Percentiles rank a stretch among this genome's conserved stretches.
Evolutionary conservation across 2,797 vertebrate genomes (phyloP).

Genomic region (Sylvilagus floridanus): DNA sequence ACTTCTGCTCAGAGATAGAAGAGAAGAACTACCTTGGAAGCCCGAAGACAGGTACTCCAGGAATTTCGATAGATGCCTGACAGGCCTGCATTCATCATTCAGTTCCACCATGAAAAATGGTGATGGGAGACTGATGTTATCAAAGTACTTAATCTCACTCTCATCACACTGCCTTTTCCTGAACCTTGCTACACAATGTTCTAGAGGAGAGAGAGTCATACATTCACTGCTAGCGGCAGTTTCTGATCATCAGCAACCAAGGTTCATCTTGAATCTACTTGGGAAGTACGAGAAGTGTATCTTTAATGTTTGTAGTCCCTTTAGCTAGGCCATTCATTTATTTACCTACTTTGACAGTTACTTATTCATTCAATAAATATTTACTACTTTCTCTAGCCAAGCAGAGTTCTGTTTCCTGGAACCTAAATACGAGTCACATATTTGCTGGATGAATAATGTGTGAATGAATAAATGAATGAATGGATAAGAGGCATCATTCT

Average conservation of each 20-base stretch:
- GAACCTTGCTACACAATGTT: slow-evolving; percentile 57
- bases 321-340: background rate
- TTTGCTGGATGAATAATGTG: background rate
- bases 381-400: background rate
- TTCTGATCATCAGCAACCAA: slow-evolving; percentile 23
- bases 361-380: background rate
- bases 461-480: background rate
- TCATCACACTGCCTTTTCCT: slow-evolving; percentile 68
- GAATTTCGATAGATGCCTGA: slow-evolving; percentile 57
- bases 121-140: slow-evolving; percentile 64
- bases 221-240: slow-evolving; percentile 14
- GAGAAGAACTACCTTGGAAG: slow-evolving; percentile 44
- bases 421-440: background rate
- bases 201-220: slow-evolving; percentile 54
- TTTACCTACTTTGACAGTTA: background rate
- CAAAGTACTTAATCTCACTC: slow-evolving; percentile 69
- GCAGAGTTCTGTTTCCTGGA: background rate
- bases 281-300: background rate
- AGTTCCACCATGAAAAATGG: slow-evolving; percentile 62
- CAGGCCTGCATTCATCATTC: slow-evolving; percentile 64
- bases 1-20: slow-evolving; percentile 31
- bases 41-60: slow-evolving; percentile 35
- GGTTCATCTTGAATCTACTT: background rate
- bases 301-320: background rate
- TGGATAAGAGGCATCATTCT: background rate